A percentile compares a stretch with the other conserved stretches of the same genome.
Evolutionary conservation across 2,113 vertebrate genomes (phyloP).

Genomic region (Poeciliopsis retropinna): DNA sequence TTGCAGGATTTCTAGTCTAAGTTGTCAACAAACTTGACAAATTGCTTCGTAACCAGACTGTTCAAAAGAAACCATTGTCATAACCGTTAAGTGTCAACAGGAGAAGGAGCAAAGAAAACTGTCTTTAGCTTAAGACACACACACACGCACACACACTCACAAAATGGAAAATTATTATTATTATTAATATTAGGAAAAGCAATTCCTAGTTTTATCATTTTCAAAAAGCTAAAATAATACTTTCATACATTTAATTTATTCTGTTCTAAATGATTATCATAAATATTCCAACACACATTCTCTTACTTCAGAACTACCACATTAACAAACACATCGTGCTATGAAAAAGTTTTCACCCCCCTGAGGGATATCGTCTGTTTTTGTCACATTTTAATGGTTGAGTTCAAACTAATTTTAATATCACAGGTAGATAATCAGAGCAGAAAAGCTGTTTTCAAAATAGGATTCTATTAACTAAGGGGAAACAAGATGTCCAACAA

Average conservation of each 20-base stretch:
- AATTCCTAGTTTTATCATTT: conserved; percentile 4
- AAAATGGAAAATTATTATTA: neutral
- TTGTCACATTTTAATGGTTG: neutral
- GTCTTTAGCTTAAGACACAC: conserved; percentile 18
- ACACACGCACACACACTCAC: neutral
- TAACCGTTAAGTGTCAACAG: conserved; percentile 48
- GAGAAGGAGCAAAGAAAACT: conserved; percentile 30
- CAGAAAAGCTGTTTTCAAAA: neutral
- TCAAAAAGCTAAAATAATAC: conserved; percentile 6
- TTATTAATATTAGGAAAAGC: neutral
- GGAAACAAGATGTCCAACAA: too few relatives aligned
- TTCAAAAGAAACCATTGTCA: conserved; percentile 70
- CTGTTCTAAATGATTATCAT: conserved; percentile 11
- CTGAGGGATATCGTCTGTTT: neutral
- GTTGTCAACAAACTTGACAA: conserved; percentile 70
- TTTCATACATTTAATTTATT: conserved; percentile 2
- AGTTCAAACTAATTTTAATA: neutral
- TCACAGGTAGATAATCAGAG: neutral
- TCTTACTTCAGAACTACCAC: too few relatives aligned
- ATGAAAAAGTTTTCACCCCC: neutral
- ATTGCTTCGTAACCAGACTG: conserved; percentile 62
- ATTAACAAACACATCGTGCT: neutral
- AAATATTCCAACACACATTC: neutral
- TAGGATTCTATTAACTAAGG: too few relatives aligned
- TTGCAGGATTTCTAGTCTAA: conserved; percentile 46